Percentiles rank a stretch among this genome's conserved stretches.
These are phyloP conservation scores for Bryconaethiops microstoma DNA, from an alignment of 2,797 vertebrate genomes.

Conservation along the genomic window DNA sequence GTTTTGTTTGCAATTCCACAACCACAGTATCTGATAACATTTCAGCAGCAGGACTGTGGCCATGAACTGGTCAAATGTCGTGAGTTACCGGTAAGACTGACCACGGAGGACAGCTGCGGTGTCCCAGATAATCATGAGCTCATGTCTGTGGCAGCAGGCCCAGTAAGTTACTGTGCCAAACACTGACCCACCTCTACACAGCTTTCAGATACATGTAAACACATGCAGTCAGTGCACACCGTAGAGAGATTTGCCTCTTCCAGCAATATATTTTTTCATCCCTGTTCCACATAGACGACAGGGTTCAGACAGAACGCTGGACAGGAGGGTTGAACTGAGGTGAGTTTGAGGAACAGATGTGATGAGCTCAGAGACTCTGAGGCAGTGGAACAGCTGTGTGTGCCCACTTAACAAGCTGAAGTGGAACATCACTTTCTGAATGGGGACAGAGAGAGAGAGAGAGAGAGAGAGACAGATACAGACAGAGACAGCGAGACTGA, in stretches of 20 bases:
- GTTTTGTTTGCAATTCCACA: too few species aligned
- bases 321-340: background rate
- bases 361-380: background rate
- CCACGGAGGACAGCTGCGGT: background rate
- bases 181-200: conserved; percentile 34
- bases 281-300: background rate
- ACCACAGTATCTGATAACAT: background rate
- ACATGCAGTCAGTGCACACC: background rate
- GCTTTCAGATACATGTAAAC: background rate
- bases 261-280: background rate
- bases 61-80: background rate
- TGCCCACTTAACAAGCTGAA: background rate
- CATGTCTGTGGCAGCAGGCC: conserved; percentile 30
- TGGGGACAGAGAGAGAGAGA: background rate
- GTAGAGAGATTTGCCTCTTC: background rate
- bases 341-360: background rate
- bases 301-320: background rate
- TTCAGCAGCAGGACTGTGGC: background rate
- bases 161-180: conserved; percentile 26
- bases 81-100: conserved; percentile 4
- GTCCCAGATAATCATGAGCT: conserved; percentile 30
- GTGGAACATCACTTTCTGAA: background rate
- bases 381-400: background rate
- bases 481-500: background rate
- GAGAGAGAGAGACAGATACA: background rate